Evolutionary conservation across 2,797 vertebrate species (phyloP).

Genomic region (Eutrigla gurnardus): DNA sequence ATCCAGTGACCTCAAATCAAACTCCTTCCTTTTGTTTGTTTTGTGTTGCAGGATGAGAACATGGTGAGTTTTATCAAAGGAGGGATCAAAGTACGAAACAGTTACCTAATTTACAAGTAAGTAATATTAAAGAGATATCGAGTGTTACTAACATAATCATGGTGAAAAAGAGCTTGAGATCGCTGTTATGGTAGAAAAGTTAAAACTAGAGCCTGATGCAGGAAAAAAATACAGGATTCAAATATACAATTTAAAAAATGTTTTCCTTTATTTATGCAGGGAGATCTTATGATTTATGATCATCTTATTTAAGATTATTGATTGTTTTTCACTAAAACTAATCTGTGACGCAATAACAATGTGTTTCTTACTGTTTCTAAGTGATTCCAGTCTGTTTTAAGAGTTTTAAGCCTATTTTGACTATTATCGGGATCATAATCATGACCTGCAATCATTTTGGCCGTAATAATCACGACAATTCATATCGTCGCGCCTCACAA

Average conservation of each 20-base stretch:
- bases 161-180: too few species aligned
- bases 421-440: neutral
- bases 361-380: too few species aligned
- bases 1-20: neutral
- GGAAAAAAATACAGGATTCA: too few species aligned
- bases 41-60: slow-evolving; percentile 85
- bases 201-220: too few species aligned
- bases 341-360: neutral
- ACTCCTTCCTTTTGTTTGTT: neutral
- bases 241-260: neutral
- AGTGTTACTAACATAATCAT: too few species aligned
- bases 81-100: slow-evolving; percentile 90
- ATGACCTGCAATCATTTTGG: neutral
- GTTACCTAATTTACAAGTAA: slow-evolving; percentile 91
- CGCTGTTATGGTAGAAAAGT: too few species aligned
- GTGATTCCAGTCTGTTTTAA: neutral
- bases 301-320: neutral
- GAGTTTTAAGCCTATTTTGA: neutral
- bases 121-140: slow-evolving; percentile 39
- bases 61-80: slow-evolving; percentile 93
- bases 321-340: neutral
- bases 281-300: neutral
- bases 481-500: neutral
- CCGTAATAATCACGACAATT: fast-evolving
- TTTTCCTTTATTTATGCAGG: neutral